Conservation (phyloP, 2,113 vertebrate genomes). For the human region GRCh38 chr11:7927501-7928000, state of each 20-base stretch:
- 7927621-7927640: background rate
- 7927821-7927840: conserved; percentile 61
- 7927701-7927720: background rate
- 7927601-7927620: background rate
- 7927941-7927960: conserved; percentile 57
- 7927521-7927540: background rate
- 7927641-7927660: background rate
- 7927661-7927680: background rate
- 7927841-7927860: conserved; percentile 45
- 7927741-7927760: background rate
- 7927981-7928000: background rate
- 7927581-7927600: background rate
- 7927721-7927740: background rate
- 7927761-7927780: conserved; percentile 27
- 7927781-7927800: conserved; percentile 58
- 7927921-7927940: conserved; percentile 20
- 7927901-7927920: conserved; percentile 7
- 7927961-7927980: conserved; percentile 15
- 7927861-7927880: background rate
- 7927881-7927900: conserved; percentile 28
- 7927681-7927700: background rate
- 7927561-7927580: background rate
- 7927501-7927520: background rate
- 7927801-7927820: conserved; percentile 56
- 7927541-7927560: background rate